Evolutionary conservation across 2,888 invertebrate genomes (phyloP).

Genomic region (Rhingia rostrata): DNA sequence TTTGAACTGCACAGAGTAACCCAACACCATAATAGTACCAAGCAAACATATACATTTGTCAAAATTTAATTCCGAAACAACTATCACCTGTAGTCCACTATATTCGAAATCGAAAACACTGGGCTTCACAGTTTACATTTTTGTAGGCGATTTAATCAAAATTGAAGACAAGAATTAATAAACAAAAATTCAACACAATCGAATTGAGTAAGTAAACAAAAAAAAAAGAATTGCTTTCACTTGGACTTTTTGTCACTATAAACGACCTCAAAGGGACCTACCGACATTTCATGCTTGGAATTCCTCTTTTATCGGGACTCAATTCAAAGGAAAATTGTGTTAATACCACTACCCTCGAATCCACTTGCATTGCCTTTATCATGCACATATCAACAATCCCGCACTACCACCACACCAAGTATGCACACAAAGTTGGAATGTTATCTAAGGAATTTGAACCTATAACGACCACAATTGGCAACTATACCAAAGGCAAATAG

Average conservation of each 20-base stretch:
- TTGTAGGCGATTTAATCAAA: too few species aligned
- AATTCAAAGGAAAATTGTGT: constrained; percentile 23
- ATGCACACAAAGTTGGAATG: constrained; percentile 46
- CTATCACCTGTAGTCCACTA: too few species aligned
- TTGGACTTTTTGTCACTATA: constrained; percentile 7
- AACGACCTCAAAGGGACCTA: constrained; percentile 31
- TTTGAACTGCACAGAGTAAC: too few species aligned
- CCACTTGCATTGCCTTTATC: constrained; percentile 21
- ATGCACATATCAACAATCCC: constrained; percentile 32
- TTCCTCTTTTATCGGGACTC: not conserved
- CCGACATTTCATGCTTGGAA: constrained; percentile 21
- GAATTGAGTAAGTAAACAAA: too few species aligned
- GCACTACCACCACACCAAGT: not conserved
- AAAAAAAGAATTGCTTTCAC: not conserved
- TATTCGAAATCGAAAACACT: too few species aligned
- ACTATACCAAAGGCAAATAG: not conserved
- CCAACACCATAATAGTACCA: too few species aligned
- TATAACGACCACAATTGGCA: constrained; percentile 43
- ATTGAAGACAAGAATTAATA: too few species aligned
- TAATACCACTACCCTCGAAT: constrained; percentile 38
- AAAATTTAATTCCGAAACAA: too few species aligned
- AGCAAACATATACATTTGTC: too few species aligned
- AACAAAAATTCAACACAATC: too few species aligned
- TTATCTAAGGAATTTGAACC: constrained; percentile 42
- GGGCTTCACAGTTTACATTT: too few species aligned